phyloP scores from a whole-genome alignment of 2,113 vertebrate species.

The Syrrhaptes paradoxus region DNA sequence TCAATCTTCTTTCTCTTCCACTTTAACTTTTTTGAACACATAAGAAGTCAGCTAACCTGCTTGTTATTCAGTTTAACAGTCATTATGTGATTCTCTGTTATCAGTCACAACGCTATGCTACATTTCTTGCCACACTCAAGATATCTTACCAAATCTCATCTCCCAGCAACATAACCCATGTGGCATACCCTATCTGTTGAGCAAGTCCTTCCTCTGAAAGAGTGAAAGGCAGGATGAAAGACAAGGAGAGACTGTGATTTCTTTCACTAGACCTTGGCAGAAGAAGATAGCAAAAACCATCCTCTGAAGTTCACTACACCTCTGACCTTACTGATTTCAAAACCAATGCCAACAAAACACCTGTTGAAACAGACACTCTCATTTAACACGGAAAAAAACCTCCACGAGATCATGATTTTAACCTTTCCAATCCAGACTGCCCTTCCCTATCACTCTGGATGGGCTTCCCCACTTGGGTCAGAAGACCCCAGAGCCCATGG shows the following conservation, averaged over 20 bases:
- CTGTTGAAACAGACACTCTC: not conserved
- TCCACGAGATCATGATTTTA: not conserved
- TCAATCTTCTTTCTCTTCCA: not conserved
- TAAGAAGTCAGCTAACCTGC: not conserved
- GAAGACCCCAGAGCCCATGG: not conserved
- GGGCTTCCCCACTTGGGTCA: not conserved
- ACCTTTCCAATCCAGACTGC: not conserved
- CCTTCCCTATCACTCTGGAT: not conserved
- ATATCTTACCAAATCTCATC: not conserved
- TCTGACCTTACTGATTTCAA: slow-evolving; percentile 8
- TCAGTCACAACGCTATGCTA: not conserved
- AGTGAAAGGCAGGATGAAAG: not conserved
- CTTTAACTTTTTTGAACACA: not conserved
- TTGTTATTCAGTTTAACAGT: not conserved
- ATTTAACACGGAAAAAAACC: not conserved
- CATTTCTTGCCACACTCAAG: not conserved
- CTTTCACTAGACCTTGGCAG: not conserved
- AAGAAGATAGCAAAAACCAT: not conserved
- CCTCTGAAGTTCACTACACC: not conserved
- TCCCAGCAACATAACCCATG: not conserved
- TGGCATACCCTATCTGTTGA: not conserved
- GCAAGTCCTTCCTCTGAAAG: not conserved
- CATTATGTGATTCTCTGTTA: not conserved
- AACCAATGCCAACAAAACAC: not conserved
- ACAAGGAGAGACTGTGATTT: not conserved